Evolutionary conservation across 92 coral and sea anemone genomes (phyloP).

Genomic region (Porites divaricata): DNA sequence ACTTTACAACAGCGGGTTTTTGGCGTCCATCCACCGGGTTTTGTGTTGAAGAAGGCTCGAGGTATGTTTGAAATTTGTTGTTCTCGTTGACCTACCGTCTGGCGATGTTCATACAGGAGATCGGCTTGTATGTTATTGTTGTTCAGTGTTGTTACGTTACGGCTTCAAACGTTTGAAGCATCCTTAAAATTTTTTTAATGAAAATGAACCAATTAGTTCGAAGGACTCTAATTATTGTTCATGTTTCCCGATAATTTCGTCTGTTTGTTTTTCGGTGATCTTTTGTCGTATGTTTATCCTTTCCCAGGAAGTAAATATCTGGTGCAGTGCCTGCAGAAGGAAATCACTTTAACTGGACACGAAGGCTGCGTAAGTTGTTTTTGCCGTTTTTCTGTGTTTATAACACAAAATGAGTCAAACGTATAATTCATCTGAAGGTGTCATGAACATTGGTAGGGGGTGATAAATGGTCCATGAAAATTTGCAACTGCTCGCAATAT

Average conservation of each 20-base stretch:
- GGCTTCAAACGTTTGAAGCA: neutral
- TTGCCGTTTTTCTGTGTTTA: neutral
- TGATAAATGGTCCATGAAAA: too few relatives aligned
- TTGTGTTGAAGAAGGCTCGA: constrained; percentile 69
- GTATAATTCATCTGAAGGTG: too few relatives aligned
- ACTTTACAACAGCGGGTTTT: constrained; percentile 79
- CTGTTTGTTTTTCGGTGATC: neutral
- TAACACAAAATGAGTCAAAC: neutral
- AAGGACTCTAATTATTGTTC: neutral
- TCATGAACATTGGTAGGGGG: too few relatives aligned
- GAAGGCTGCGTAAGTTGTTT: constrained; percentile 92
- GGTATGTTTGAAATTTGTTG: constrained; percentile 45
- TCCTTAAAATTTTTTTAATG: neutral
- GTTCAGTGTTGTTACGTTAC: neutral
- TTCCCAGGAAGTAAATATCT: constrained; percentile 77
- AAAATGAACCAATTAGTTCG: neutral
- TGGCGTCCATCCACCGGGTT: constrained; percentile 66
- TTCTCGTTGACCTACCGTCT: neutral
- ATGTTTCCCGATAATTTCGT: neutral
- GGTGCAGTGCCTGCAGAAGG: constrained; percentile 87
- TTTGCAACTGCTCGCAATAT: too few relatives aligned
- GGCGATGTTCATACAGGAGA: neutral
- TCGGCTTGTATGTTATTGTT: neutral
- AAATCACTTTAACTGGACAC: constrained; percentile 83
- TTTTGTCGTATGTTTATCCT: neutral